Conservation (phyloP, 1,140 invertebrate genomes). For the Aleiodes sp. region DNA sequence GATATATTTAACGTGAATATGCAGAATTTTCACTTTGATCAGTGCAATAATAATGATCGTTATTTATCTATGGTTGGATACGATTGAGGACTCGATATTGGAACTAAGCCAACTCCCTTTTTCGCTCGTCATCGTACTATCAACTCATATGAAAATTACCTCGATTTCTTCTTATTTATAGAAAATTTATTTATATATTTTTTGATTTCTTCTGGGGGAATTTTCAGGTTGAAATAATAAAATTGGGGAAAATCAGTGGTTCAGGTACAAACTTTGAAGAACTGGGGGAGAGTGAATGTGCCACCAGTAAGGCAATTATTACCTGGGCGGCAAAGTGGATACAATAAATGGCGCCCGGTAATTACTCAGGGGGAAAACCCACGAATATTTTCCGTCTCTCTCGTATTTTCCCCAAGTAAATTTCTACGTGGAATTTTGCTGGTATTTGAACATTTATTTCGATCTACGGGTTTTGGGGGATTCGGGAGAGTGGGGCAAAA, state of each 20-base stretch:
- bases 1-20: neutral
- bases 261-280: neutral
- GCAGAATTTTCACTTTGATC: constrained; percentile 29
- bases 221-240: neutral
- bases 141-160: neutral
- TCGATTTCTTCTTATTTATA: constrained; percentile 1
- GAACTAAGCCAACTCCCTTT: constrained; percentile 34
- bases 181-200: neutral
- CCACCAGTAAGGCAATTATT: constrained; percentile 47
- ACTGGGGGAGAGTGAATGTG: constrained; percentile 23
- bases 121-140: constrained; percentile 26
- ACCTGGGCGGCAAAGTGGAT: constrained; percentile 27
- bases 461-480: too few species aligned
- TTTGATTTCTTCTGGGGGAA: neutral
- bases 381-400: neutral
- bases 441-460: too few species aligned
- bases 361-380: constrained; percentile 34
- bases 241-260: constrained; percentile 24
- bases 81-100: constrained; percentile 37
- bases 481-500: too few species aligned
- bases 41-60: constrained; percentile 32
- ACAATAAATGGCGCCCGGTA: constrained; percentile 17
- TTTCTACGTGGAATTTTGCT: constrained; percentile 33
- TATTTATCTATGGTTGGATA: constrained; percentile 33
- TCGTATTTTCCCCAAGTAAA: constrained; percentile 24